Base-by-base conservation (phyloP, 92 coral and sea anemone genomes). In the Porites evermanni region DNA sequence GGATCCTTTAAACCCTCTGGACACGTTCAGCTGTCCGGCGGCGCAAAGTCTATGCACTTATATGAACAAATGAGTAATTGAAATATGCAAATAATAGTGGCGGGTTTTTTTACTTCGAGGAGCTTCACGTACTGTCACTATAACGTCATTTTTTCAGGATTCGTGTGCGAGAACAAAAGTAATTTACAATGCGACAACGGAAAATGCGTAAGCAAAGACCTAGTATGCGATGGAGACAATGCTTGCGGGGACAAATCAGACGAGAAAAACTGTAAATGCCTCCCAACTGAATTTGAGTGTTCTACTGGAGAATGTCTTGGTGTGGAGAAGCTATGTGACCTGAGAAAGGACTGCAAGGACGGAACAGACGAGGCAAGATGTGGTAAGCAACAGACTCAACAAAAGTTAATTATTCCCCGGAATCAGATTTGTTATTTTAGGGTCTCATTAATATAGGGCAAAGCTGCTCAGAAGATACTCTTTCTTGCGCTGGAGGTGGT, bases 101-200 rank as follows among this genome's bases (percentile, higher is more conserved):
- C 32, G 32, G 32, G 4, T 29, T 29, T 29, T 2, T 29, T 29
- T 29, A 29, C 32, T 29, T 29, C 32, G 32, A 54, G 12, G 60
- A 54, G 14, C 60, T 54, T 29, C 32, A 29, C 32, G 32, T 2
- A 13, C 11, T 54, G 11, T 54, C 60, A 54, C 60, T 54, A 6
- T 9, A 29, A 29, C 32, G 32, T 29, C 32, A 29, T 29, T 29
- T 19, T 29, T 29, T 2, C 58, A 94, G 98, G 91, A 17, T 86
- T 89, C 84, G 79, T 68, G 29, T 94, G 98, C 61, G 47, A 74
- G 6, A 74, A 59, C 47, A 64, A 53, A 53, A 66, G 80, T 12
- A 74, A 68, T 32, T 96, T 96, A 70, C 95, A 90, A 64, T 96
- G 98, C 72, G 85, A 88, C 54, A 96, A 94, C 54, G 98, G 99